Evolutionary conservation across 2,888 invertebrate genomes (phyloP).

Genomic region (Noctuana brunneofusca): DNA sequence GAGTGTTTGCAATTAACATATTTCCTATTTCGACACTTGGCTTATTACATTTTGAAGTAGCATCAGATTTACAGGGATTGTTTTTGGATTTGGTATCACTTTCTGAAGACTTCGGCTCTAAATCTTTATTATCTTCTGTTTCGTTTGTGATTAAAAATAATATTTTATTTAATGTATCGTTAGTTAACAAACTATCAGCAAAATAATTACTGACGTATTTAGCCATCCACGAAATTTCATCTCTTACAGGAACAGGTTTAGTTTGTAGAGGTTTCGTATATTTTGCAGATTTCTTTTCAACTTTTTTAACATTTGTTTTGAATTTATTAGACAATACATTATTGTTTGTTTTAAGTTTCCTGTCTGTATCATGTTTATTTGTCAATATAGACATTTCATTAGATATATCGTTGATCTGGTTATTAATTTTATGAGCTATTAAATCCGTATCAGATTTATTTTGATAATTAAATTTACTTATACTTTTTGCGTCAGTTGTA

Average conservation of each 20-base stretch:
- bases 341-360: not conserved
- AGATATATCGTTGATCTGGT: not conserved
- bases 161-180: constrained; percentile 68
- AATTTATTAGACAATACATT: not conserved
- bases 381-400: not conserved
- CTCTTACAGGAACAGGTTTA: not conserved
- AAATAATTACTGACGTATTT: constrained; percentile 12
- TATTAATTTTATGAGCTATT: constrained; percentile 1
- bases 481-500: not conserved
- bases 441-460: not conserved
- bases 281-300: not conserved
- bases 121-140: constrained; percentile 7
- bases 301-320: not conserved
- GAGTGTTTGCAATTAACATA: too few species aligned
- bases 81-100: constrained; percentile 1
- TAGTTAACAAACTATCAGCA: constrained; percentile 45
- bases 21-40: too few species aligned
- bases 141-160: constrained; percentile 47
- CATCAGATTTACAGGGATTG: not conserved
- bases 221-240: constrained; percentile 8
- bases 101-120: not conserved
- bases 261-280: not conserved
- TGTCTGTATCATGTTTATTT: not conserved
- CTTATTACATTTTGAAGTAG: not conserved
- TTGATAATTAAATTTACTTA: not conserved